Conservation (phyloP, 2,797 vertebrate species). For the Lophotriccus pileatus region DNA sequence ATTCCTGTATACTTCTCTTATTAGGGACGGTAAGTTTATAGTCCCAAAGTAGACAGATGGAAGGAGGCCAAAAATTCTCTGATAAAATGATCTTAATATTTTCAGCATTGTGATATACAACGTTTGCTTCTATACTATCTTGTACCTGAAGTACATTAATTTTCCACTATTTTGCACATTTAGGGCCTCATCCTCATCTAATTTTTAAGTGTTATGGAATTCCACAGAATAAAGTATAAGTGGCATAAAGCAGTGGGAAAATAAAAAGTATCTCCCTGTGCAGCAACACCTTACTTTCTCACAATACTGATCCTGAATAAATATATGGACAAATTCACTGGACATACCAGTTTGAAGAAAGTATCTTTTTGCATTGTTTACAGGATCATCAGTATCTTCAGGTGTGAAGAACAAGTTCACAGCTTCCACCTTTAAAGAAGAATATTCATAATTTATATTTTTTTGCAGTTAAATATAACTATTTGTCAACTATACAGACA, state of each 20-base stretch:
- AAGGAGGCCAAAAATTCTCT: background rate
- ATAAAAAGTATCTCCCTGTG: background rate
- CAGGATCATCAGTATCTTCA: conserved; percentile 85
- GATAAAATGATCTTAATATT: background rate
- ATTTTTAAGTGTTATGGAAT: background rate
- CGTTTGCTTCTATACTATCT: fast-evolving
- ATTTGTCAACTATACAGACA: background rate
- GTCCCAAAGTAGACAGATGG: background rate
- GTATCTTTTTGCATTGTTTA: conserved; percentile 88
- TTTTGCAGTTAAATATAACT: background rate
- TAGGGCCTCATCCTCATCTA: background rate
- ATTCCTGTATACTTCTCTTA: background rate
- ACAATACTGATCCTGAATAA: background rate
- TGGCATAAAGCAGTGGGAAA: background rate
- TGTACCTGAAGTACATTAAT: background rate
- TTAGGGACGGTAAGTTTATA: background rate
- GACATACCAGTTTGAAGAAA: conserved; percentile 88
- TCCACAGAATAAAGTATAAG: background rate
- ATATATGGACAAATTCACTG: background rate
- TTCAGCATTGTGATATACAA: background rate
- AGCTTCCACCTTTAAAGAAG: conserved; percentile 79
- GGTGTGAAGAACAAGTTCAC: conserved; percentile 89
- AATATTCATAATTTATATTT: background rate
- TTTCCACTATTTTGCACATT: background rate
- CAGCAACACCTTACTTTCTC: background rate